Conservation (phyloP, 2,888 invertebrate genomes). For the Brachyptera putata region DNA sequence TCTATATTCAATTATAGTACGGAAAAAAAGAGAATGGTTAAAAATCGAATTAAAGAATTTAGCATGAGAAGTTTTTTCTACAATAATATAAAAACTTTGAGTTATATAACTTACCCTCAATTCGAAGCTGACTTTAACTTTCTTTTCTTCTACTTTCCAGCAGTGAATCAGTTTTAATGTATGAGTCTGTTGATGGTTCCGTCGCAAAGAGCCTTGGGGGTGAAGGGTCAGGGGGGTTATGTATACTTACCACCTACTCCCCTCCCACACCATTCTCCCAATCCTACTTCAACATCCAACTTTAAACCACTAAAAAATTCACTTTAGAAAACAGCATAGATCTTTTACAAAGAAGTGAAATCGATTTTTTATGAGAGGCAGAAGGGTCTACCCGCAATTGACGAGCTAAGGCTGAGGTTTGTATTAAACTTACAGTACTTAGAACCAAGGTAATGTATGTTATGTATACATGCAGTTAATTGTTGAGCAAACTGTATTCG, state of each 20-base stretch:
- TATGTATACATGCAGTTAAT: no score
- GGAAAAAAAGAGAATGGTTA: not conserved
- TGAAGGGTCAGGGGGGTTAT: slow-evolving; percentile 7
- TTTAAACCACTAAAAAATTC: slow-evolving; percentile 21
- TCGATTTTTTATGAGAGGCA: slow-evolving; percentile 24
- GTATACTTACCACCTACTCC: not conserved
- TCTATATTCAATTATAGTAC: slow-evolving; percentile 15
- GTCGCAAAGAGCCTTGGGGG: not conserved
- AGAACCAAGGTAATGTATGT: no score
- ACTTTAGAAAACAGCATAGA: slow-evolving; percentile 15
- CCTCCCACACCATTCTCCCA: not conserved
- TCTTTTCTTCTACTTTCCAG: slow-evolving; percentile 16
- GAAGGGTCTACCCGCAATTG: no score
- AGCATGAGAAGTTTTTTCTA: slow-evolving; percentile 10
- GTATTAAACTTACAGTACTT: no score
- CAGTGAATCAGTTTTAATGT: slow-evolving; percentile 21
- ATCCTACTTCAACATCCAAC: slow-evolving; percentile 9
- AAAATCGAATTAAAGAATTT: slow-evolving; percentile 13
- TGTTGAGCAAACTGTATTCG: no score
- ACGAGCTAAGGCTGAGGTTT: no score
- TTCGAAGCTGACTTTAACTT: slow-evolving; percentile 17
- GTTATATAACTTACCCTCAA: slow-evolving; percentile 5
- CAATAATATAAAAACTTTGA: slow-evolving; percentile 12
- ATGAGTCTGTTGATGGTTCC: slow-evolving; percentile 18
- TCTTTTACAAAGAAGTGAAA: slow-evolving; percentile 25